A percentile compares a stretch with the other conserved stretches of the same genome.
Evolutionary conservation across 2,113 vertebrate genomes (phyloP).

Genomic region (Vombatus ursinus): DNA sequence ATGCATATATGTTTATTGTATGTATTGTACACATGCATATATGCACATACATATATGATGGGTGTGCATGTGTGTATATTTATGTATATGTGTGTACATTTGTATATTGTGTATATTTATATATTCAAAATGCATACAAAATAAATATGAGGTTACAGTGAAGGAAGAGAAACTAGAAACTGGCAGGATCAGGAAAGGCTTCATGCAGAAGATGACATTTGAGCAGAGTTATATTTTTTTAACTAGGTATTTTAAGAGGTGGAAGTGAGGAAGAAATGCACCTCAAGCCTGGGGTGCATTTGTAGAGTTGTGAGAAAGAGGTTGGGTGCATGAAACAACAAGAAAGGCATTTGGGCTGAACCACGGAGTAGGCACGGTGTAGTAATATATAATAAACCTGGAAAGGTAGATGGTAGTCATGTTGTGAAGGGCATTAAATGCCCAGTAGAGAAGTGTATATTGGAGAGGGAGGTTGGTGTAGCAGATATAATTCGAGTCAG

Average conservation of each 20-base stretch:
- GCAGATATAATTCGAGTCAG: not conserved
- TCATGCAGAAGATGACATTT: not conserved
- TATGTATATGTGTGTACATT: not conserved
- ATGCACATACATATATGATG: conserved; percentile 37
- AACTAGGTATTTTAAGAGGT: not conserved
- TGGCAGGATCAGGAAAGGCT: not conserved
- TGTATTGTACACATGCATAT: not conserved
- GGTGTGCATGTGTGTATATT: not conserved
- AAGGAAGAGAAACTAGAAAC: not conserved
- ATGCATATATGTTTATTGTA: not conserved
- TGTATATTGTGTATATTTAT: conserved; percentile 25
- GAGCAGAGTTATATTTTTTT: not conserved
- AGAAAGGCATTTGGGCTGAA: not conserved
- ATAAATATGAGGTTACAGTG: not conserved
- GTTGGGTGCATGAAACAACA: not conserved
- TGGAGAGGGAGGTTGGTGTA: not conserved
- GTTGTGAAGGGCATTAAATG: not conserved
- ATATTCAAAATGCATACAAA: not conserved
- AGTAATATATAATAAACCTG: not conserved
- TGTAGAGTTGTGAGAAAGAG: not conserved
- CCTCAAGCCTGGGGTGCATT: not conserved
- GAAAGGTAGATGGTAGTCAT: not conserved
- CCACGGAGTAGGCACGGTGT: not conserved
- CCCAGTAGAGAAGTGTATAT: not conserved
- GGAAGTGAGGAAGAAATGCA: not conserved